phyloP scores from a whole-genome alignment of 2,888 invertebrate genomes.

The Campoletis raptor region DNA sequence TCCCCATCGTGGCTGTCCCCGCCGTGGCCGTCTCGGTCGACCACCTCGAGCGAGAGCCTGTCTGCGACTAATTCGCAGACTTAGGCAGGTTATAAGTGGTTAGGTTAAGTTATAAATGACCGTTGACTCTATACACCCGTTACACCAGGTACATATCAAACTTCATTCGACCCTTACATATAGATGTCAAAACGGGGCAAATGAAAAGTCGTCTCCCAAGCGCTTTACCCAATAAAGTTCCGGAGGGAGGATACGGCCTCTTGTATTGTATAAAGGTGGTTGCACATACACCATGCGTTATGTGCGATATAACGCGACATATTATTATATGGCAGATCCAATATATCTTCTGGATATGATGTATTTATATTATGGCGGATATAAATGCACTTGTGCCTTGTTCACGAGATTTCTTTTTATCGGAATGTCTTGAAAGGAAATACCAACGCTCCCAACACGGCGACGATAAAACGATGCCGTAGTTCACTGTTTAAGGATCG shows the following conservation, averaged over 20 bases:
- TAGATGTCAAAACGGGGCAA: not conserved
- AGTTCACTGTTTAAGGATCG: constrained; percentile 32
- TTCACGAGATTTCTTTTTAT: constrained; percentile 13
- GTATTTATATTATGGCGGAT: constrained; percentile 23
- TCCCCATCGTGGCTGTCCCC: no score
- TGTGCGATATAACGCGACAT: not conserved
- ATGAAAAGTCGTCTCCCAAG: not conserved
- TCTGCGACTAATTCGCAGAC: no score
- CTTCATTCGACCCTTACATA: not conserved
- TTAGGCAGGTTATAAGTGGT: no score
- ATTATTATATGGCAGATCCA: not conserved
- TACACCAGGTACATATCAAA: no score
- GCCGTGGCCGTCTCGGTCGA: no score
- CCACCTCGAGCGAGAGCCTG: no score
- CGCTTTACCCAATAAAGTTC: not conserved
- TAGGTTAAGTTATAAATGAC: no score
- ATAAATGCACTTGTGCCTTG: constrained; percentile 44
- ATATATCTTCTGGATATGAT: constrained; percentile 4
- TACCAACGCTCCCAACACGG: not conserved
- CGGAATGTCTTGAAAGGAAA: not conserved
- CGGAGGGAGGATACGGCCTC: not conserved
- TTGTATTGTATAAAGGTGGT: not conserved
- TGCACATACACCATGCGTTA: not conserved
- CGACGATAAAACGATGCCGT: constrained; percentile 35
- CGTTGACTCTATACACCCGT: no score